phyloP scores from a whole-genome alignment of 2,888 invertebrate genomes.

The Asteroscopus sphinx region DNA sequence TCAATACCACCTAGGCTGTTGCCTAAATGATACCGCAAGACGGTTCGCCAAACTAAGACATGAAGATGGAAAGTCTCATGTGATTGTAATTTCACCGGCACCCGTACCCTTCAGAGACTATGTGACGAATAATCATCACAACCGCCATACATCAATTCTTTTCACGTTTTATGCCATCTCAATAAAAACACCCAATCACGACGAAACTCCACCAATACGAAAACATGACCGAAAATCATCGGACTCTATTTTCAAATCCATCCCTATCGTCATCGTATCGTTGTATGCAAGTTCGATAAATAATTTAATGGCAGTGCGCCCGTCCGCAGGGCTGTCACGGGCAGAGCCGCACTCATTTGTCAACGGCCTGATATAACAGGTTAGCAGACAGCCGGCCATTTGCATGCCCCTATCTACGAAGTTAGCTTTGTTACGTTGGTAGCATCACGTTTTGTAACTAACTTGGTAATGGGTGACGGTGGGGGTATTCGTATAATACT shows the following conservation, averaged over 20 bases:
- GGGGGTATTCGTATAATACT: slow-evolving; percentile 25
- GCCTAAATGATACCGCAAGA: no score
- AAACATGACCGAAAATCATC: slow-evolving; percentile 19
- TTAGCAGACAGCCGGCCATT: slow-evolving; percentile 60
- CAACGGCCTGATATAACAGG: slow-evolving; percentile 70
- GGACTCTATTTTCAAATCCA: slow-evolving; percentile 19
- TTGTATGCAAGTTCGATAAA: slow-evolving; percentile 61
- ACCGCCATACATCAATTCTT: no score
- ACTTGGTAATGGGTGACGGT: slow-evolving; percentile 46
- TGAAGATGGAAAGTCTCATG: no score
- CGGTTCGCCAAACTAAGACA: no score
- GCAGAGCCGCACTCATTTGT: slow-evolving; percentile 74
- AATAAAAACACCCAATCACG: slow-evolving; percentile 16
- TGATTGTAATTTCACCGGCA: no score
- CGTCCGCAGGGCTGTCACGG: slow-evolving; percentile 65
- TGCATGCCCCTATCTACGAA: slow-evolving; percentile 55
- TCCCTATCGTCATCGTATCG: slow-evolving; percentile 20
- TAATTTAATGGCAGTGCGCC: slow-evolving; percentile 64
- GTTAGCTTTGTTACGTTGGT: slow-evolving; percentile 47
- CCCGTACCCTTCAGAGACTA: no score
- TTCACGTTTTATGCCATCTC: not conserved
- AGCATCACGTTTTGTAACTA: slow-evolving; percentile 59
- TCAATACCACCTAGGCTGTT: no score
- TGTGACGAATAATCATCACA: no score
- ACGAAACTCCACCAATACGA: slow-evolving; percentile 6